These are phyloP conservation scores for Drosophila siamana DNA, from an alignment of 2,888 invertebrate species.

Conservation along the genomic window DNA sequence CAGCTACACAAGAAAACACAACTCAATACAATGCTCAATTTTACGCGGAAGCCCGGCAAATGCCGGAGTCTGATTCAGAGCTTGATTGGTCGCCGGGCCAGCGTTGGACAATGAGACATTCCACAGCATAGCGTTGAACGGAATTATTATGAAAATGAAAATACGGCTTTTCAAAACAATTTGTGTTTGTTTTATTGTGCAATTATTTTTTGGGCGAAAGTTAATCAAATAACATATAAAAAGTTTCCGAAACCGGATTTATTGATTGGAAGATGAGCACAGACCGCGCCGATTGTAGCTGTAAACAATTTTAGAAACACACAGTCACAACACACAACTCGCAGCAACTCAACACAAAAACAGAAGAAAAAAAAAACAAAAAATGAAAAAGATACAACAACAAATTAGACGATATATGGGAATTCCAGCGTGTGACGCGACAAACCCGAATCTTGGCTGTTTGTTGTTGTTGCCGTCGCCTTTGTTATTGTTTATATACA, in stretches of 20 bases:
- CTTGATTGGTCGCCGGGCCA: slow-evolving; percentile 2
- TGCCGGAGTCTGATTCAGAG: slow-evolving; percentile 23
- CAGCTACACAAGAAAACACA: too few species aligned
- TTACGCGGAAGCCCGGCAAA: slow-evolving; percentile 51
- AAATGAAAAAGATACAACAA: slow-evolving; percentile 53
- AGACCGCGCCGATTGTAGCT: slow-evolving; percentile 55
- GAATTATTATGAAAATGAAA: slow-evolving; percentile 10
- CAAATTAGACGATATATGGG: slow-evolving; percentile 79
- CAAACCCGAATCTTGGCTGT: slow-evolving; percentile 64
- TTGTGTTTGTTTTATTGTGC: slow-evolving; percentile 70
- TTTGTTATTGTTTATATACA: slow-evolving; percentile 34
- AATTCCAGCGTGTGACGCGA: slow-evolving; percentile 80
- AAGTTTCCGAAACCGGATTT: slow-evolving; percentile 76
- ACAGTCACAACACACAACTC: slow-evolving; percentile 10
- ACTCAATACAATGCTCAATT: slow-evolving; percentile 46
- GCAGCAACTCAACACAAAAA: slow-evolving; percentile 8
- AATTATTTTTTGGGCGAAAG: slow-evolving; percentile 77
- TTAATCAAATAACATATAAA: slow-evolving; percentile 73
- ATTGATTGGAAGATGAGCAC: slow-evolving; percentile 75
- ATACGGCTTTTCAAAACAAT: slow-evolving; percentile 49
- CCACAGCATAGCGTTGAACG: slow-evolving; percentile 29
- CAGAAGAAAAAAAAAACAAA: too few species aligned
- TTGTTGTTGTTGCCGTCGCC: slow-evolving; percentile 16
- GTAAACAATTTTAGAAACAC: slow-evolving; percentile 77
- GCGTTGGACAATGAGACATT: slow-evolving; percentile 33